A percentile compares a stretch with the other conserved stretches of the same genome.
Evolutionary conservation across 2,888 invertebrate genomes (phyloP).

Genomic region (Drosophila affinis): DNA sequence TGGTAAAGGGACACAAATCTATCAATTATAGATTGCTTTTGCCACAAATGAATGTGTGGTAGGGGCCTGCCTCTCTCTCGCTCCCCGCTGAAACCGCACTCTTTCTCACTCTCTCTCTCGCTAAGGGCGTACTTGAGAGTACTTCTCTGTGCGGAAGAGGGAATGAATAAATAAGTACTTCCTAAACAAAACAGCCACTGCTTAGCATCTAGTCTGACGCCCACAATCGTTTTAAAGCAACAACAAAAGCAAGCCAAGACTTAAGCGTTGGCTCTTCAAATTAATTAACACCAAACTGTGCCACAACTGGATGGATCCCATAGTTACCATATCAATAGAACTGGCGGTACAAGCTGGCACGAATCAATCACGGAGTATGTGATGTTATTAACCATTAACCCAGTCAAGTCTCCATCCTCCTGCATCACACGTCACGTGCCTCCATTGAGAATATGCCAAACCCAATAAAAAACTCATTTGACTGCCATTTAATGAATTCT

Average conservation of each 20-base stretch:
- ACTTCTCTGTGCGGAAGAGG: neutral
- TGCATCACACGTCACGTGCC: neutral
- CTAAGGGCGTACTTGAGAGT: neutral
- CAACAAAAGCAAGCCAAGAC: neutral
- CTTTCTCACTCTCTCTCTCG: too few relatives aligned
- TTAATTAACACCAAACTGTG: neutral
- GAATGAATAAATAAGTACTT: too few relatives aligned
- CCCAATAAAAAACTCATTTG: neutral
- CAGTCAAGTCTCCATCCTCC: too few relatives aligned
- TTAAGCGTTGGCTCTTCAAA: neutral
- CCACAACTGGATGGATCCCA: neutral
- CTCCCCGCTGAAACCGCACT: too few relatives aligned
- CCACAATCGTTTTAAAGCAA: too few relatives aligned
- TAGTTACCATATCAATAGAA: neutral
- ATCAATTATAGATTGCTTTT: neutral
- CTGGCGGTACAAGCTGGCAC: neutral
- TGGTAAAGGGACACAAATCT: neutral
- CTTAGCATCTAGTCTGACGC: too few relatives aligned
- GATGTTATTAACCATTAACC: neutral
- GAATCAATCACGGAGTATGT: neutral
- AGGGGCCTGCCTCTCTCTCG: too few relatives aligned
- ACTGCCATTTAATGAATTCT: slow-evolving; percentile 21
- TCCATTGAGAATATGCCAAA: slow-evolving; percentile 2
- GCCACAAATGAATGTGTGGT: too few relatives aligned
- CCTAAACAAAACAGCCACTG: too few relatives aligned